Base-by-base conservation (phyloP, 2,113 vertebrate genomes). In the Pseudolaguvia tuberculata region DNA sequence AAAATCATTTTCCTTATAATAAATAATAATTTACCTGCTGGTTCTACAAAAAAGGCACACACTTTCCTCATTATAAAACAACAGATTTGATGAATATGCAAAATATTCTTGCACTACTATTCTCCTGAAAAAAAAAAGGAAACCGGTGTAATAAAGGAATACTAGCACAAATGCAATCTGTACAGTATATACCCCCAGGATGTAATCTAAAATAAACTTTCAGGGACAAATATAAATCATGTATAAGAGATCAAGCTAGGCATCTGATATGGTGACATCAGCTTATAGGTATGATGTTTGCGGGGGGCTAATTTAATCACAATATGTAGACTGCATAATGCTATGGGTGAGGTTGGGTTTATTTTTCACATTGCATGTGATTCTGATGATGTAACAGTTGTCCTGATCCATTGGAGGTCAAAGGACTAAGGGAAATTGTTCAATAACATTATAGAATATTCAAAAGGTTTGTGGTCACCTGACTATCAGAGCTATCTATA, bases 111-210 rank as follows among this genome's bases (percentile, higher is more conserved):
- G 23, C 17, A 23, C 25, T 51, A 23, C 47, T 18, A 23, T 29
- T 68, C 25, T 84, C 81, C 83, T 85, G 83, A 79, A 89, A 83
- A 68, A 68, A 79, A 89, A 83, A 50, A 67, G 6, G n/a, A n/a
- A n/a, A n/a, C n/a, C 2, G 8, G 47, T 67, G 65, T 51, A 51
- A 68, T 29, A 68, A 68, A 68, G 4, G 23, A 68, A 68, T 23
- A 29, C 25, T 20, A 68, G 25, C n/a, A 20, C 39, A 68, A 68
- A 27, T 68, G 65, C 65, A 48, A 29, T 50, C 23, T 68, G 47
- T 7, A 51, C 25, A 50, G 17, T 51, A 68, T 50, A 20, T 29
- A 20, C 47, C 23, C 17, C 48, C 23, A 20, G 23, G 21, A 23
- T 66, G 23, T 66, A 48, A 66, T 48, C 47, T 25, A 47, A 6